Conservation (phyloP, 1,140 invertebrate species). For the Dreissena polymorpha region DNA sequence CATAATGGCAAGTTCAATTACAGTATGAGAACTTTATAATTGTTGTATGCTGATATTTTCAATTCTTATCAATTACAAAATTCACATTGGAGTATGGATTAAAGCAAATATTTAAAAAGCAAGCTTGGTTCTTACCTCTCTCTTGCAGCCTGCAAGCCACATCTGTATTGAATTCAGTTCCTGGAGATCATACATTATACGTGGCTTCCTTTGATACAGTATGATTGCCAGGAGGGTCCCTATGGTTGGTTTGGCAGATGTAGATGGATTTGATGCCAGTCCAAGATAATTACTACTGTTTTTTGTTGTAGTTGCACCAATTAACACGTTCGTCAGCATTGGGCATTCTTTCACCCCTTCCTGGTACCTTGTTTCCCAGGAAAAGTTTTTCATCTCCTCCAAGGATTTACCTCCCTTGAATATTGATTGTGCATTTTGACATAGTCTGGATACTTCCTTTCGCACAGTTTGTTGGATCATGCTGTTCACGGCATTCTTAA, state of each 20-base stretch:
- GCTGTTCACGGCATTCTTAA: background rate
- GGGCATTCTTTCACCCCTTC: background rate
- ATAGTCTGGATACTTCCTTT: slow-evolving; percentile 7
- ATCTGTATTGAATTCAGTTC: slow-evolving; percentile 31
- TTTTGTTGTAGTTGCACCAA: slow-evolving; percentile 19
- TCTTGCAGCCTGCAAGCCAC: slow-evolving; percentile 37
- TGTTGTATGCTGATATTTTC: too few species aligned
- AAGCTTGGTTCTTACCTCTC: slow-evolving; percentile 8
- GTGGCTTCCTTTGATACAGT: slow-evolving; percentile 4
- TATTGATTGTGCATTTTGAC: background rate
- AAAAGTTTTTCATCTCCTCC: slow-evolving; percentile 9
- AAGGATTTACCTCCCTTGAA: slow-evolving; percentile 1
- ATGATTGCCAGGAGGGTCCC: slow-evolving; percentile 14
- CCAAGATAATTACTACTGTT: too few species aligned
- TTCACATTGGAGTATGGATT: too few species aligned
- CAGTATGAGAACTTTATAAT: too few species aligned
- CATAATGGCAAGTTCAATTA: too few species aligned
- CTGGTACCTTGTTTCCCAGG: background rate
- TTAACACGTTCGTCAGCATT: slow-evolving; percentile 1
- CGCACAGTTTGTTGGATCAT: slow-evolving; percentile 3
- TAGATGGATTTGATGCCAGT: background rate
- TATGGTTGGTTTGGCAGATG: background rate
- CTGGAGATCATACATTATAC: slow-evolving; percentile 21
- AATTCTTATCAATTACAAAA: too few species aligned
- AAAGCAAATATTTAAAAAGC: too few species aligned